These are phyloP conservation scores for Bubalus kerabau DNA, from an alignment of 2,113 vertebrate species.

Conservation along the genomic window DNA sequence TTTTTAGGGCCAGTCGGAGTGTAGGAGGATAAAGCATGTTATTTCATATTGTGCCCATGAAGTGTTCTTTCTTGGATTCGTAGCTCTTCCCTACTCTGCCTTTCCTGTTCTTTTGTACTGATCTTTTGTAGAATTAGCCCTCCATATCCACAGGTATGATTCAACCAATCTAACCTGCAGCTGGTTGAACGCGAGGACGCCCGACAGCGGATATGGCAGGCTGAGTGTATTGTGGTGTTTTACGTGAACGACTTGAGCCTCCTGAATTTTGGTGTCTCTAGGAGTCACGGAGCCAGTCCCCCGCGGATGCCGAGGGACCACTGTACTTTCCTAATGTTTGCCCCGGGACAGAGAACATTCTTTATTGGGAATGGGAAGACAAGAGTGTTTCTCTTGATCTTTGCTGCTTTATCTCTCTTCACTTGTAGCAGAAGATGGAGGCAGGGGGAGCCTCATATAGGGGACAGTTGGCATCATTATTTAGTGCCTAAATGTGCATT, in stretches of 20 bases:
- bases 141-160: not conserved
- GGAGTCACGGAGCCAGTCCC: not conserved
- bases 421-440: not conserved
- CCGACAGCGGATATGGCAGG: accelerated
- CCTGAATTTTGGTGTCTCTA: not conserved
- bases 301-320: accelerated
- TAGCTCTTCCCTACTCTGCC: not conserved
- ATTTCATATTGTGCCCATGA: not conserved
- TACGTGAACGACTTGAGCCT: not conserved
- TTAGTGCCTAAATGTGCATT: not conserved
- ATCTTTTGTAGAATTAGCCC: not conserved
- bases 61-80: not conserved
- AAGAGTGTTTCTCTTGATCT: not conserved
- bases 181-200: not conserved
- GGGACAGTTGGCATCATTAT: not conserved
- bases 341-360: not conserved
- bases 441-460: not conserved
- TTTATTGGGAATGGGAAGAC: not conserved
- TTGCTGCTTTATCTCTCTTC: not conserved
- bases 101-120: not conserved
- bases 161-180: not conserved
- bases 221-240: not conserved
- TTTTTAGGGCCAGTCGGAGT: not conserved
- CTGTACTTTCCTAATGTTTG: not conserved
- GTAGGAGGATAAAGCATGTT: not conserved